Evolutionary conservation across 2,113 vertebrate species (phyloP).

Genomic region (Oncorhynchus keta): DNA sequence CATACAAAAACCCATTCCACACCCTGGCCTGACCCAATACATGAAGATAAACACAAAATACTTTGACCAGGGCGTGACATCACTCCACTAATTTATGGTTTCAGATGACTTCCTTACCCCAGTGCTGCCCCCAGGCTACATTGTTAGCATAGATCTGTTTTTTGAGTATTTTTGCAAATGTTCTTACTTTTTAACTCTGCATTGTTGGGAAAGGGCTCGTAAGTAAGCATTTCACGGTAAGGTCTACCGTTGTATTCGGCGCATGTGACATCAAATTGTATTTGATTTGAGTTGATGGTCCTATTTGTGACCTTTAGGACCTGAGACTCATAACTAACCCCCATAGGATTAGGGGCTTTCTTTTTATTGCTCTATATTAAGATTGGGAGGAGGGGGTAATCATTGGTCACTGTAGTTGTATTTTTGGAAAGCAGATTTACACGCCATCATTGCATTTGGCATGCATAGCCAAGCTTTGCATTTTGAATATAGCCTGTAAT

Average conservation of each 20-base stretch:
- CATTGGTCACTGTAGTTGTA: background rate
- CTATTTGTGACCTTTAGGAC: constrained; percentile 39
- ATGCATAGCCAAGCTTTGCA: constrained; percentile 24
- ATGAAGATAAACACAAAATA: no score
- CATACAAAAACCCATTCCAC: no score
- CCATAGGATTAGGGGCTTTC: background rate
- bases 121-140: constrained; percentile 28
- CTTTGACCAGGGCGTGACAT: no score
- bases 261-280: no score
- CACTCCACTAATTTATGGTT: constrained; percentile 22
- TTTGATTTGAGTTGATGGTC: constrained; percentile 16
- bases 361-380: background rate
- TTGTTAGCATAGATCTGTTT: constrained; percentile 11
- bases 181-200: no score
- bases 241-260: no score
- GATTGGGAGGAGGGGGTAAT: background rate
- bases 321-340: background rate
- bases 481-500: background rate
- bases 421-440: background rate
- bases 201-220: no score
- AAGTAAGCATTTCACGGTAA: no score
- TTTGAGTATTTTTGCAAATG: no score
- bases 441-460: constrained; percentile 36
- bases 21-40: no score
- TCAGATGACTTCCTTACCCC: constrained; percentile 48